Evolutionary conservation across 2,113 vertebrate genomes (phyloP).

Genomic region (Grammomys surdaster): DNA sequence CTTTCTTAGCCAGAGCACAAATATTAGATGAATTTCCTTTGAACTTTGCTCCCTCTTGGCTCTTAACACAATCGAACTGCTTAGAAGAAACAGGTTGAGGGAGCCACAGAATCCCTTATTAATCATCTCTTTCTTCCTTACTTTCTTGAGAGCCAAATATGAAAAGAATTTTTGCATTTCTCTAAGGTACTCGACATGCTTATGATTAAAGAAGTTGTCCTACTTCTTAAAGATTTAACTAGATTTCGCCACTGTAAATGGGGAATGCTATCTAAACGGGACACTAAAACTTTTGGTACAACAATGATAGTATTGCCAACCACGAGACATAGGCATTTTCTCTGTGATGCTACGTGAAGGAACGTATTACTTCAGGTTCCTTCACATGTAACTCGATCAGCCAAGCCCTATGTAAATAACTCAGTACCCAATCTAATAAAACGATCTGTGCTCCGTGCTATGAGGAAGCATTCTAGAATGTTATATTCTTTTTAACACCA

Average conservation of each 20-base stretch:
- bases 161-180: conserved; percentile 66
- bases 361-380: conserved; percentile 35
- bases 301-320: background rate
- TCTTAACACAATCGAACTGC: conserved; percentile 42
- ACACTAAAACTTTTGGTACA: background rate
- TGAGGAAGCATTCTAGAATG: conserved; percentile 67
- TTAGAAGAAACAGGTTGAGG: conserved; percentile 64
- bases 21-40: conserved; percentile 83
- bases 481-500: conserved; percentile 76
- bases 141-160: conserved; percentile 47
- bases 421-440: conserved; percentile 50
- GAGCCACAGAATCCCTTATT: conserved; percentile 69
- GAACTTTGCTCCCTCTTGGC: conserved; percentile 76
- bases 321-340: conserved; percentile 10
- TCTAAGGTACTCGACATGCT: conserved; percentile 57
- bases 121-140: conserved; percentile 65
- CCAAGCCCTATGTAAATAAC: conserved; percentile 49
- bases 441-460: conserved; percentile 54
- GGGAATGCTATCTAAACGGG: background rate
- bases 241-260: background rate
- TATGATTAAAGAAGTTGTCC: conserved; percentile 56
- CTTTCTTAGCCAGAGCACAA: conserved; percentile 67
- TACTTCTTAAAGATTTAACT: conserved; percentile 66
- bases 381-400: conserved; percentile 37
- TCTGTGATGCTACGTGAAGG: background rate